phyloP scores from a whole-genome alignment of 2,113 vertebrate genomes.

The Salvelinus fontinalis region DNA sequence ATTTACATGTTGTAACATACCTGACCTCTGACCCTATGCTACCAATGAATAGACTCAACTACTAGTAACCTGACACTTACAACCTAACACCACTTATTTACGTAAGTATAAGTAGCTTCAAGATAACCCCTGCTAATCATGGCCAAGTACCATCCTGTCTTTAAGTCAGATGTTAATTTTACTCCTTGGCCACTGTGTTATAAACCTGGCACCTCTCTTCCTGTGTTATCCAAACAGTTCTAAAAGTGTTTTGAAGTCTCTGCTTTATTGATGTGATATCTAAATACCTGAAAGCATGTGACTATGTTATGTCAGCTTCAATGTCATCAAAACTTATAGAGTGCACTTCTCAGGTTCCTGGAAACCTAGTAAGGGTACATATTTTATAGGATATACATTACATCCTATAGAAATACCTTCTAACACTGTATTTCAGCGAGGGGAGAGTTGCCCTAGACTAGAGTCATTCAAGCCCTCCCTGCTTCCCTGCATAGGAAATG shows the following conservation, averaged over 20 bases:
- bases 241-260: not conserved
- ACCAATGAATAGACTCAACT: too few relatives aligned
- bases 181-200: not conserved
- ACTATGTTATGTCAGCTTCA: not conserved
- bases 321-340: not conserved
- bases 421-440: conserved; percentile 12
- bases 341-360: not conserved
- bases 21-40: not conserved
- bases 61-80: not conserved
- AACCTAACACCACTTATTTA: not conserved
- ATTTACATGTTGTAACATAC: conserved; percentile 1
- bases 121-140: not conserved
- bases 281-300: not conserved
- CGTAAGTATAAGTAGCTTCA: not conserved
- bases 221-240: too few relatives aligned
- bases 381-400: not conserved
- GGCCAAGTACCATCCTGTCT: not conserved
- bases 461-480: conserved; percentile 11
- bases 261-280: not conserved
- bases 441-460: conserved; percentile 23
- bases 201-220: not conserved
- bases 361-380: not conserved
- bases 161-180: not conserved
- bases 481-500: conserved; percentile 34
- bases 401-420: not conserved